A percentile compares a stretch with the other conserved stretches of the same genome.
Conservation (phyloP, 1,140 invertebrate species). For the Neodiprion lecontei region DNA sequence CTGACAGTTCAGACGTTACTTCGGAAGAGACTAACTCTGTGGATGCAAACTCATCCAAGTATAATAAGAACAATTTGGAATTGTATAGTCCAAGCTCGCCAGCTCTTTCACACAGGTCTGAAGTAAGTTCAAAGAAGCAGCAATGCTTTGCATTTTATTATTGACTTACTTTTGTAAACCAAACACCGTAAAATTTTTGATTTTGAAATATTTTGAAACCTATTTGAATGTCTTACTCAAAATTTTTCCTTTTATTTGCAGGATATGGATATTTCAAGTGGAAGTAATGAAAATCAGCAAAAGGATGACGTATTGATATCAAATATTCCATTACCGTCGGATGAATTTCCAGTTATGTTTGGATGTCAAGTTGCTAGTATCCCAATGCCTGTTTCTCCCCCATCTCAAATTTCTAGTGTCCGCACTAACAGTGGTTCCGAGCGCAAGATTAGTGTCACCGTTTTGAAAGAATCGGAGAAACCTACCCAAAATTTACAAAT, state of each 20-base stretch:
- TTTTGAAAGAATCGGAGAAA: not conserved
- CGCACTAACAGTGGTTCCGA: not conserved
- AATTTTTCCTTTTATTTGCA: not conserved
- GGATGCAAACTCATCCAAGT: constrained; percentile 9
- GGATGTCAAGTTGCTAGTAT: constrained; percentile 8
- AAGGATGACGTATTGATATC: not conserved
- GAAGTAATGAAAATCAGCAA: not conserved
- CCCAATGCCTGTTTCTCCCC: not conserved
- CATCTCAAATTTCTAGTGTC: not conserved
- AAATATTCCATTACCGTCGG: constrained; percentile 8
- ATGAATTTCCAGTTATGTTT: constrained; percentile 8
- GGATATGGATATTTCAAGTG: not conserved
- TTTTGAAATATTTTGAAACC: too few relatives aligned
- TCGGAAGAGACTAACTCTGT: not conserved
- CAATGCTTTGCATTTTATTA: too few relatives aligned
- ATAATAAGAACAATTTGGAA: constrained; percentile 30
- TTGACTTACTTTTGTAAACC: too few relatives aligned
- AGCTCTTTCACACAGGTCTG: constrained; percentile 48
- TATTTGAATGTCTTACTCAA: not conserved
- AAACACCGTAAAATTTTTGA: too few relatives aligned
- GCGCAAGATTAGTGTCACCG: not conserved
- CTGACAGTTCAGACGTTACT: not conserved
- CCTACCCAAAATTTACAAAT: not conserved
- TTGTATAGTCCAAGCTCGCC: constrained; percentile 53
- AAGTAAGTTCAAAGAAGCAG: constrained; percentile 23